Conservation (phyloP, 2,113 vertebrate species). For the Loxodonta africana region DNA sequence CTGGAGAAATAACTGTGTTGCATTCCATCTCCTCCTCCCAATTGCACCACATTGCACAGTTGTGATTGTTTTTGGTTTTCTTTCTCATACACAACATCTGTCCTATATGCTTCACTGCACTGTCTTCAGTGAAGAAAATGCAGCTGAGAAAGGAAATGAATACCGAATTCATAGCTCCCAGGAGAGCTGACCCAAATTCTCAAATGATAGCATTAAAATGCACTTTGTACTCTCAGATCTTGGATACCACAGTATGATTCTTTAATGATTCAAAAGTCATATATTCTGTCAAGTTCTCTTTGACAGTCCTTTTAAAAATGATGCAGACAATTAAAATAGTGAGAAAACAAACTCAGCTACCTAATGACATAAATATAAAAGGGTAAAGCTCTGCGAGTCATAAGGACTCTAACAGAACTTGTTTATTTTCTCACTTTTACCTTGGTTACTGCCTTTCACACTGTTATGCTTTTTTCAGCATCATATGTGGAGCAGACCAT, state of each 20-base stretch:
- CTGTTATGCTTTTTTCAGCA: not conserved
- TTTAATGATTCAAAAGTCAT: not conserved
- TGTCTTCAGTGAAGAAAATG: slow-evolving; percentile 38
- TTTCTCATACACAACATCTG: slow-evolving; percentile 72
- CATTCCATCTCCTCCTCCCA: not conserved
- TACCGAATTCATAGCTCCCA: slow-evolving; percentile 80
- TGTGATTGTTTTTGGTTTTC: slow-evolving; percentile 51
- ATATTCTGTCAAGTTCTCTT: not conserved
- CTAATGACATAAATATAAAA: slow-evolving; percentile 20
- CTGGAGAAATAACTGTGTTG: not conserved
- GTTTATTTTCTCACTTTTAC: slow-evolving; percentile 7
- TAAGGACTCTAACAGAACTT: not conserved
- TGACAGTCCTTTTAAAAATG: slow-evolving; percentile 55
- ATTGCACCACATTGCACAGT: not conserved
- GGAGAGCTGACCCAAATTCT: slow-evolving; percentile 72
- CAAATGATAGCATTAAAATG: slow-evolving; percentile 53
- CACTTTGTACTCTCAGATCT: slow-evolving; percentile 25
- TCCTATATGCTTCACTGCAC: slow-evolving; percentile 72
- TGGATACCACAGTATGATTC: not conserved
- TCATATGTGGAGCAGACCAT: not conserved
- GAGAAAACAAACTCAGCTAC: slow-evolving; percentile 9
- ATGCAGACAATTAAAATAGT: slow-evolving; percentile 56
- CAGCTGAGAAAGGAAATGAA: slow-evolving; percentile 62
- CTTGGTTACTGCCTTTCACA: not conserved
- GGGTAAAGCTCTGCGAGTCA: not conserved